Conservation (phyloP, 1,140 invertebrate genomes). For the Cydia amplana region DNA sequence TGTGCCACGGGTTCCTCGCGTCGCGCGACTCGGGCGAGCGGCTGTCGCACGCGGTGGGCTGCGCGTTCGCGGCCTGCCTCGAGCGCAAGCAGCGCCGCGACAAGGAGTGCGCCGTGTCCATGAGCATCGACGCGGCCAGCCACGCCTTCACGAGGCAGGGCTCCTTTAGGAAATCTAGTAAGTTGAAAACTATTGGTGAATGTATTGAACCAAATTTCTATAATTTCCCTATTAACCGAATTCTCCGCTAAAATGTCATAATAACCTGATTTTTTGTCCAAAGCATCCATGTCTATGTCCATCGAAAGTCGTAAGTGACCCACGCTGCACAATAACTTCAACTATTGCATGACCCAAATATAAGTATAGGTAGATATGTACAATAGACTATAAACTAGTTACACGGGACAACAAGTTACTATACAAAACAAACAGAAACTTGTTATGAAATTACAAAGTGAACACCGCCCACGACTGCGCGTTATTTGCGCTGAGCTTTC, state of each 20-base stretch:
- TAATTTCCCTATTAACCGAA: too few relatives aligned
- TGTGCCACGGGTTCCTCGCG: constrained; percentile 99
- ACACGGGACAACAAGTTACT: not conserved
- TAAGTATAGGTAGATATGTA: not conserved
- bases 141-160: constrained; percentile 96
- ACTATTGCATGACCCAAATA: constrained; percentile 4
- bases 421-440: constrained; percentile 20
- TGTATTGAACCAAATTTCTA: too few relatives aligned
- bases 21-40: constrained; percentile 98
- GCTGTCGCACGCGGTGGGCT: constrained; percentile 98
- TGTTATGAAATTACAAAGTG: constrained; percentile 14
- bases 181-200: not conserved
- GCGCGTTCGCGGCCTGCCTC: constrained; percentile 98
- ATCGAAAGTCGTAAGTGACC: constrained; percentile 26
- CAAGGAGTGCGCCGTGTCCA: constrained; percentile 96
- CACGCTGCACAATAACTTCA: not conserved
- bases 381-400: not conserved
- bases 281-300: constrained; percentile 32
- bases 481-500: constrained; percentile 10
- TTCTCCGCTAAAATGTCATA: too few relatives aligned
- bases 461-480: constrained; percentile 17
- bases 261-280: constrained; percentile 18
- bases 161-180: constrained; percentile 87
- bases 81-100: constrained; percentile 98
- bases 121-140: constrained; percentile 96